Conservation (phyloP, 2,113 vertebrate genomes). For the Microcebus lehilahytsara region DNA sequence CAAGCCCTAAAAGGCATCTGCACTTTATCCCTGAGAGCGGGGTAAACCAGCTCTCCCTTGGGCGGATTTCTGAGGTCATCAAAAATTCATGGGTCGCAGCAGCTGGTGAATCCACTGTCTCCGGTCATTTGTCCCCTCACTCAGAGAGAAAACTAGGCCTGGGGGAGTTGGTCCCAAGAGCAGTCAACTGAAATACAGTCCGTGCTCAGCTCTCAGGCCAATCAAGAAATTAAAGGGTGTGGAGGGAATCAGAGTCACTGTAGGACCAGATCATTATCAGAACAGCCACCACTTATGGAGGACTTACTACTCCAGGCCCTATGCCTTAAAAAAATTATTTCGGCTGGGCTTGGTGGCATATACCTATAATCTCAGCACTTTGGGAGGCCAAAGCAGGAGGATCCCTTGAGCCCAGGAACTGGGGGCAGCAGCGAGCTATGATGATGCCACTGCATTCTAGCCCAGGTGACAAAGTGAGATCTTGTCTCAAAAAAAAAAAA, state of each 20-base stretch:
- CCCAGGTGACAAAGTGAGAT: too few relatives aligned
- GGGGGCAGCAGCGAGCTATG: too few relatives aligned
- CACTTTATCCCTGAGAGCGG: neutral
- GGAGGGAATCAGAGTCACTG: neutral
- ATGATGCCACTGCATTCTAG: too few relatives aligned
- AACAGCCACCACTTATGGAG: neutral
- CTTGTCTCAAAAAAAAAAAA: neutral
- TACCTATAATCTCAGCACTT: too few relatives aligned
- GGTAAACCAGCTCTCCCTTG: neutral
- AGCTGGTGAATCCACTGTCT: slow-evolving; percentile 33
- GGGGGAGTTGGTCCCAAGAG: neutral
- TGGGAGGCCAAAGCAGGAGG: too few relatives aligned
- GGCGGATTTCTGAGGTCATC: slow-evolving; percentile 46
- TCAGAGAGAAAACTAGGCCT: slow-evolving; percentile 30
- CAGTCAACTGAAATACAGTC: neutral
- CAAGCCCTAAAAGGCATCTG: neutral
- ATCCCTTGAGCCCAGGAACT: too few relatives aligned
- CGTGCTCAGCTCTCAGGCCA: neutral
- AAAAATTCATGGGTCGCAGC: slow-evolving; percentile 58
- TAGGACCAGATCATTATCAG: neutral
- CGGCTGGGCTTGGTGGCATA: too few relatives aligned
- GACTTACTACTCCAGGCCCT: neutral
- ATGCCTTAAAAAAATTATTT: neutral
- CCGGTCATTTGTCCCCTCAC: neutral
- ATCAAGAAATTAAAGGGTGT: neutral